A percentile compares a stretch with the other conserved stretches of the same genome.
Conservation (phyloP, 2,113 vertebrate genomes). For the Trogon surrucura region DNA sequence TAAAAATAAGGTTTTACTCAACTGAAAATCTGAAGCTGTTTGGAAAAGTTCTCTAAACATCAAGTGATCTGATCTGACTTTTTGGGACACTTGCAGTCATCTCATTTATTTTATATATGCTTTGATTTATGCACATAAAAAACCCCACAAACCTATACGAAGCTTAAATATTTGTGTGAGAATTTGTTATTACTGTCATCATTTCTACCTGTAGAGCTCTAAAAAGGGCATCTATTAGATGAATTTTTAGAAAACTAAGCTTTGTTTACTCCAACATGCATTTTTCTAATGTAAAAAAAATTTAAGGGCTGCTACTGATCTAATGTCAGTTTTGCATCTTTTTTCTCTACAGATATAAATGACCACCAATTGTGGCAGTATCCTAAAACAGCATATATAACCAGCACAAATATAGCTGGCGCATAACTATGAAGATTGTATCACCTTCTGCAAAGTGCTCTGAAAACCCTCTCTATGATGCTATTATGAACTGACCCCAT, state of each 20-base stretch:
- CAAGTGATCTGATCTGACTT: background rate
- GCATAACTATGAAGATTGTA: background rate
- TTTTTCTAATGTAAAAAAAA: background rate
- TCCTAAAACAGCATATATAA: background rate
- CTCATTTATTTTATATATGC: background rate
- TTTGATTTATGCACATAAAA: background rate
- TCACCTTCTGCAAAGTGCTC: background rate
- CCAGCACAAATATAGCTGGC: background rate
- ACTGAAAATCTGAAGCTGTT: background rate
- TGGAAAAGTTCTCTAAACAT: background rate
- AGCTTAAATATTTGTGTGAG: background rate
- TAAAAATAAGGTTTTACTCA: background rate
- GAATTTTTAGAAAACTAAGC: background rate
- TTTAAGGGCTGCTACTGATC: background rate
- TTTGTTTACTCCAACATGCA: background rate
- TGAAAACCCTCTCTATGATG: background rate
- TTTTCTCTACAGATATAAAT: background rate
- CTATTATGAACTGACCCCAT: background rate
- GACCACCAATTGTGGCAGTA: background rate
- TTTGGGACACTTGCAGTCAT: background rate
- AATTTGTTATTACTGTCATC: background rate
- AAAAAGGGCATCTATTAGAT: background rate
- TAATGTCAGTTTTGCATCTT: background rate
- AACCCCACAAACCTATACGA: background rate
- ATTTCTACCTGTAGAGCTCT: background rate